A percentile compares a stretch with the other conserved stretches of the same genome.
Conservation (phyloP, 2,797 vertebrate species). For the Vultur gryphus region DNA sequence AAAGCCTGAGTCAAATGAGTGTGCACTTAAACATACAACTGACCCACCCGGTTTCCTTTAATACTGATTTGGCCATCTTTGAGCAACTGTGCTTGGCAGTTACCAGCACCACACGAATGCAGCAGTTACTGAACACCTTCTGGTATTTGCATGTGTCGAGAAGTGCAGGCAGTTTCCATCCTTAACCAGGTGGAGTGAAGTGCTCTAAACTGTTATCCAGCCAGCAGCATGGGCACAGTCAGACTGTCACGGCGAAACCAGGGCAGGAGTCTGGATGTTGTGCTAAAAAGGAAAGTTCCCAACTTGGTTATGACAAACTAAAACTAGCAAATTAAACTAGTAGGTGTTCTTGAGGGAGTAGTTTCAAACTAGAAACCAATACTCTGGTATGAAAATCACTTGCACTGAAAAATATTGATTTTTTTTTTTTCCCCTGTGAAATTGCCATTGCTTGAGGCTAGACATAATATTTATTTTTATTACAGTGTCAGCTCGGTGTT, state of each 20-base stretch:
- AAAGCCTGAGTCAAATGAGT: background rate
- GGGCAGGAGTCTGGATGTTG: background rate
- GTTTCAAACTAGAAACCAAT: background rate
- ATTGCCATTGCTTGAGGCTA: constrained; percentile 43
- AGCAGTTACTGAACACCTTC: background rate
- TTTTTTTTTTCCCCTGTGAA: background rate
- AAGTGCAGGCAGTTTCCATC: background rate
- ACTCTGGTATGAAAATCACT: constrained; percentile 26
- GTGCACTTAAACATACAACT: background rate
- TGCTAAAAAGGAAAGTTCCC: background rate
- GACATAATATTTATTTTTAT: constrained; percentile 52
- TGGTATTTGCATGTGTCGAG: background rate
- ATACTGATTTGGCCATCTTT: background rate
- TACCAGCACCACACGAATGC: background rate
- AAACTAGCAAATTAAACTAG: background rate
- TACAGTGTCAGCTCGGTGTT: constrained; percentile 22
- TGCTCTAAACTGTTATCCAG: background rate
- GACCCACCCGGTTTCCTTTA: background rate
- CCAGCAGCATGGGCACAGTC: background rate
- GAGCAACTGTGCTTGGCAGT: background rate
- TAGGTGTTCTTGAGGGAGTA: background rate
- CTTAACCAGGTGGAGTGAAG: background rate
- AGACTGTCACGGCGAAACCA: background rate
- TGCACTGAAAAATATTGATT: constrained; percentile 43
- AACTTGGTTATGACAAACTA: background rate